These are phyloP conservation scores for Phengaris alcon DNA, from an alignment of 2,888 invertebrate genomes.

Conservation along the genomic window DNA sequence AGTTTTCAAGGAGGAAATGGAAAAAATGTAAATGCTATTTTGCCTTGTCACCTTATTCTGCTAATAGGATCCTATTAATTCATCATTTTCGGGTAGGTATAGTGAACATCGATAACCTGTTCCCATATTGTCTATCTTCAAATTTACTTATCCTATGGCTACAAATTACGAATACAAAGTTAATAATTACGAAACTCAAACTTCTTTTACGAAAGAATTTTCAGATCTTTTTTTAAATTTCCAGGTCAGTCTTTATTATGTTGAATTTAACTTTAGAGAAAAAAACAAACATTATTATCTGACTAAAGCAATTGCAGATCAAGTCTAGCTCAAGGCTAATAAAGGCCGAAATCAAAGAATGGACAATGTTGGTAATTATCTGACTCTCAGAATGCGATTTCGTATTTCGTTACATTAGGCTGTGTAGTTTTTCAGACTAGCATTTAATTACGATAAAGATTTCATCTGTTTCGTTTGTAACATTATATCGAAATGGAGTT, in stretches of 20 bases:
- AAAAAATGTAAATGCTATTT: neutral
- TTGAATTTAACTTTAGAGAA: neutral
- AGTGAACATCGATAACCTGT: neutral
- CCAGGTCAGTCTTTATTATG: neutral
- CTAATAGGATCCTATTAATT: neutral
- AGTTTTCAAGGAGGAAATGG: no score
- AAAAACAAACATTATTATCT: neutral
- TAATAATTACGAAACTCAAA: no score
- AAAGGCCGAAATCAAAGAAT: neutral
- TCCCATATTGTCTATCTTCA: neutral
- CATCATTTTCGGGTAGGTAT: neutral
- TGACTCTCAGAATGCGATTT: constrained; percentile 1
- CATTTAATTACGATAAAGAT: neutral
- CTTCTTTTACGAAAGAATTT: no score
- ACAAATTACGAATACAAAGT: no score
- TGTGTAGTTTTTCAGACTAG: neutral
- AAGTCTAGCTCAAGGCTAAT: neutral
- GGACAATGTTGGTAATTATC: neutral
- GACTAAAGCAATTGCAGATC: neutral
- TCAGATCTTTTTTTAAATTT: no score
- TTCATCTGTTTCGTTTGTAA: neutral
- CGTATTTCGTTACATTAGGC: neutral
- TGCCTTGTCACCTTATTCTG: neutral
- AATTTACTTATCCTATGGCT: neutral
- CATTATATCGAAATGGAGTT: neutral